Conservation (phyloP, 2,888 invertebrate genomes). For the Pheosia gnoma region DNA sequence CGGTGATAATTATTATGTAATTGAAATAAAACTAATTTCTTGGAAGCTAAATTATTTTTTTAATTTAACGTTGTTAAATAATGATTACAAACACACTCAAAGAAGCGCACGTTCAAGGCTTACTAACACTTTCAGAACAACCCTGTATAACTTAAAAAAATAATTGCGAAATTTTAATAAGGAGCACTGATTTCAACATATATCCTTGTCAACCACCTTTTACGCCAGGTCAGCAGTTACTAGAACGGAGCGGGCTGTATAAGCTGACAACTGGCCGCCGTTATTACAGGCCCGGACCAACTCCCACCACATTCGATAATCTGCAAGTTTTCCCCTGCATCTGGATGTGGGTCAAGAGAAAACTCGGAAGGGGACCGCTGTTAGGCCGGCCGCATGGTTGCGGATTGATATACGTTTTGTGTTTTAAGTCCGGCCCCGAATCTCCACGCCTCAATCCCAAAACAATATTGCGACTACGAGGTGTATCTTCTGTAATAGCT, state of each 20-base stretch:
- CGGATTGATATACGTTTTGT: constrained; percentile 10
- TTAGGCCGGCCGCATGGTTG: constrained; percentile 37
- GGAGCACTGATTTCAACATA: not conserved
- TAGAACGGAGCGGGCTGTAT: constrained; percentile 1
- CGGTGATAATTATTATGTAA: no score
- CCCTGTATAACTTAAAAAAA: no score
- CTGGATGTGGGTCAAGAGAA: constrained; percentile 70
- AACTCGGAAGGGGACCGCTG: constrained; percentile 45
- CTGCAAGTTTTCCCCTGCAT: constrained; percentile 63
- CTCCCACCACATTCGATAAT: constrained; percentile 69
- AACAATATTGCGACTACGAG: no score
- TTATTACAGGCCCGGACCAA: constrained; percentile 50
- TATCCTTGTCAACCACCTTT: not conserved
- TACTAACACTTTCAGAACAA: no score
- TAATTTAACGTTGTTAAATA: no score
- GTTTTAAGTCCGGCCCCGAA: not conserved
- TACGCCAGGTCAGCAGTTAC: not conserved
- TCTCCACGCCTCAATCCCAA: no score
- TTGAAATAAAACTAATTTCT: no score
- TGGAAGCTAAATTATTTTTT: no score
- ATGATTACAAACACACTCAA: no score
- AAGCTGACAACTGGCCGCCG: constrained; percentile 35
- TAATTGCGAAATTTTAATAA: not conserved
- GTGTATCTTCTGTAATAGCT: no score
- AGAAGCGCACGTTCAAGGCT: no score